Base-by-base conservation (phyloP, 2,888 invertebrate genomes). In the Athalia cordata region DNA sequence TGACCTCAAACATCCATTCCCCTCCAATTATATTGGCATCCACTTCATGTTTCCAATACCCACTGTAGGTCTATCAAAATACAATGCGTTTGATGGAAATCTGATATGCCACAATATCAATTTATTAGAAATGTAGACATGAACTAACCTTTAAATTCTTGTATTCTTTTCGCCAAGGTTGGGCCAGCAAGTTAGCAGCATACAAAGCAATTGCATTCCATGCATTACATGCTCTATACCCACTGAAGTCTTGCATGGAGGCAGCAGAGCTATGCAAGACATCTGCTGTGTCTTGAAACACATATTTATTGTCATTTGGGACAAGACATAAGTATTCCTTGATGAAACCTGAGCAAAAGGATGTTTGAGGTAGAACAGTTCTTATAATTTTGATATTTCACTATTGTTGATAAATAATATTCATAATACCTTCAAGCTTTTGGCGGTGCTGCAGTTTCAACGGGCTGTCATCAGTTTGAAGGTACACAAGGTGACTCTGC, bases 121-220 rank as follows among this genome's bases (percentile, higher is more conserved):
- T 76, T 15, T 11, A 70, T 15, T n/a, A 52, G 47, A 3, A 29
- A 7, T 11, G n/a, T 13, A 15, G 29, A 29, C 64, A 76, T 52
- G 9, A 68, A 85, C 90, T 89, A 87, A 97, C 97, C 92, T 96
- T 94, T 80, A 97, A 93, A 80, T 93, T 93, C 84, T 94, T 93
- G 88, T 96, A 98, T 89, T 98, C 97, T 88, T 95, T 95, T 83
- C 97, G 91, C 97, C 97, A 98, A 4, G 97, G 97, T 88, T 97
- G 96, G 11, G 95, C 93, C 76, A 96, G 91, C 80, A 98, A 91
- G 90, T 97, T 97, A 78, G 94, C 95, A 3, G 97, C 97, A 89
- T 97, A 97, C 82, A 95, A 92, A 79, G 96, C 96, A 82, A 97
- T 92, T 52, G 96, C 95, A 84, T 95, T 95, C 93, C 96, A 97